phyloP scores from a whole-genome alignment of 1,140 invertebrate genomes.

The Bombyx mandarina region DNA sequence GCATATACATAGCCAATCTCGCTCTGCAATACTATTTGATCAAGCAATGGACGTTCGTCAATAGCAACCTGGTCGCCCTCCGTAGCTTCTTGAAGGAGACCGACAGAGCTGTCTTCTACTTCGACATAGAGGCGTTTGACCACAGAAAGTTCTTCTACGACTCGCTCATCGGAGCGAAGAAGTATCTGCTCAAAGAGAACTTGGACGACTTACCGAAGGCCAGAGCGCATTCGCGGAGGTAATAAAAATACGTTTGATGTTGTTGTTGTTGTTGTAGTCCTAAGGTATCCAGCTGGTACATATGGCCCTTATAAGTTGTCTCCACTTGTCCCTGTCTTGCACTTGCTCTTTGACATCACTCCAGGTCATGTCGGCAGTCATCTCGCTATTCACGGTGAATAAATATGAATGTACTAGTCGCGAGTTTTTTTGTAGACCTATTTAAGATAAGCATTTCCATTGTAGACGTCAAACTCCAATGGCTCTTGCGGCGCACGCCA shows the following conservation, averaged over 20 bases:
- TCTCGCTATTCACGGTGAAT: too few species aligned
- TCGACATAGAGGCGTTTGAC: not conserved
- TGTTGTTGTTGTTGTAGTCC: too few species aligned
- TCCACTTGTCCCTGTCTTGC: too few species aligned
- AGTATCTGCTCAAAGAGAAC: not conserved
- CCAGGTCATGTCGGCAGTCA: too few species aligned
- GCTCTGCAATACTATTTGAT: not conserved
- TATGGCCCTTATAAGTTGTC: too few species aligned
- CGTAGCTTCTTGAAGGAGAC: not conserved
- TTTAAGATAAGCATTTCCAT: too few species aligned
- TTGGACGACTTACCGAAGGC: not conserved
- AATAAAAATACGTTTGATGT: not conserved
- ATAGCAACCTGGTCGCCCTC: not conserved
- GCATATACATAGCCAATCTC: not conserved
- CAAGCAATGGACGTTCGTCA: not conserved
- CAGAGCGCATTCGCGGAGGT: not conserved
- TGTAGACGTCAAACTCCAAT: too few species aligned
- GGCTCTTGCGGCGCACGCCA: too few species aligned
- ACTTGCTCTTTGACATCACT: too few species aligned
- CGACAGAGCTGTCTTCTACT: not conserved
- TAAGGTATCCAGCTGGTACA: too few species aligned
- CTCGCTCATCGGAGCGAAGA: not conserved
- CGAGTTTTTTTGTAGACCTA: too few species aligned
- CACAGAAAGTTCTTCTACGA: not conserved
- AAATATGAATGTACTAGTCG: too few species aligned